These are phyloP conservation scores for Fragum sueziense DNA, from an alignment of 2,888 invertebrate species.

Conservation along the genomic window DNA sequence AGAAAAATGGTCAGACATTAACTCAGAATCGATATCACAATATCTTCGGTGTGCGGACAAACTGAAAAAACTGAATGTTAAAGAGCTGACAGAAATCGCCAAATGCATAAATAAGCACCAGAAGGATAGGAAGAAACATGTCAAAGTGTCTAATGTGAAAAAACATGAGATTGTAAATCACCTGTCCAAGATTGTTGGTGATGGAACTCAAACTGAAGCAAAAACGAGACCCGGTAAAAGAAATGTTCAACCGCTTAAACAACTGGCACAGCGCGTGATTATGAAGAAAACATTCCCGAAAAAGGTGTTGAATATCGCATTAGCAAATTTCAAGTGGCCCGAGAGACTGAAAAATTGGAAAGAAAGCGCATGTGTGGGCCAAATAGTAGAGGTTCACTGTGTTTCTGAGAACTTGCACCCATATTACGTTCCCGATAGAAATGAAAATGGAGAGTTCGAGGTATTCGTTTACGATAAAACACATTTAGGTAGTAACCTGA, in stretches of 20 bases:
- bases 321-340: slow-evolving; percentile 8
- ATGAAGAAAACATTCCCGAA: slow-evolving; percentile 25
- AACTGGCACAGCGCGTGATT: neutral
- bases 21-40: neutral
- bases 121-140: neutral
- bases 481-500: slow-evolving; percentile 22
- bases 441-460: slow-evolving; percentile 15
- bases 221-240: neutral
- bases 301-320: slow-evolving; percentile 19
- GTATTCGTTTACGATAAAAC: slow-evolving; percentile 40
- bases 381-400: neutral
- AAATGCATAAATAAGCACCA: neutral
- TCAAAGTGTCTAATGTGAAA: neutral
- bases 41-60: neutral
- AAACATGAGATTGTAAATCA: neutral
- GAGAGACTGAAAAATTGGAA: slow-evolving; percentile 3
- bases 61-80: neutral
- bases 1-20: neutral
- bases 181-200: neutral
- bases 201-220: neutral
- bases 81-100: neutral
- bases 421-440: slow-evolving; percentile 32
- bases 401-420: neutral
- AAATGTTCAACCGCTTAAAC: slow-evolving; percentile 9
- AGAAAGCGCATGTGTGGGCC: neutral